Conservation (phyloP, 2,113 vertebrate genomes). For the Hassar affinis region DNA sequence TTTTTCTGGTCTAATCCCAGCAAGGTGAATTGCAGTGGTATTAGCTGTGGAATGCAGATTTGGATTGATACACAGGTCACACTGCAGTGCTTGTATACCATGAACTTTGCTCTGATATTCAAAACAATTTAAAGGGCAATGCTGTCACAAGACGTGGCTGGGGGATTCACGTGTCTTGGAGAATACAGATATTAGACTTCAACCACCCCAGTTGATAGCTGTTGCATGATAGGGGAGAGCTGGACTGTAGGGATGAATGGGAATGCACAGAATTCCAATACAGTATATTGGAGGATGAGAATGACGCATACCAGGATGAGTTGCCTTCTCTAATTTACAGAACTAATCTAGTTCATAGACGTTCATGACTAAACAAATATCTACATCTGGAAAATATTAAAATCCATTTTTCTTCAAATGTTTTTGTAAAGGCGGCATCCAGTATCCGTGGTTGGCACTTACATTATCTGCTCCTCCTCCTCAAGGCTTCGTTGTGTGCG, state of each 20-base stretch:
- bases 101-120: neutral
- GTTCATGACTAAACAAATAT: neutral
- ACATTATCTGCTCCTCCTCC: neutral
- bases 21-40: conserved; percentile 52
- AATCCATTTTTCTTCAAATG: neutral
- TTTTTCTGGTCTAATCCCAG: neutral
- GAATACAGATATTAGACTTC: neutral
- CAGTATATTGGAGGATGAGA: neutral
- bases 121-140: neutral
- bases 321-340: neutral
- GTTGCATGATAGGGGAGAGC: neutral
- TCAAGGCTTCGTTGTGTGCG: neutral
- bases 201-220: neutral
- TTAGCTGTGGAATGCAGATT: conserved; percentile 60
- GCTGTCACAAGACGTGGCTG: neutral
- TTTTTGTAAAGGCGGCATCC: neutral
- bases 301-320: neutral
- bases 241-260: neutral
- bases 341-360: neutral
- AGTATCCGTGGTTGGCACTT: too few relatives aligned
- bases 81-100: conserved; percentile 6
- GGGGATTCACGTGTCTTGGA: neutral
- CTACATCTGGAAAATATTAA: neutral
- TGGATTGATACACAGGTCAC: conserved; percentile 20
- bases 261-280: neutral